These are phyloP conservation scores for Synaphobranchus kaupii DNA, from an alignment of 2,797 vertebrate species.

Conservation along the genomic window DNA sequence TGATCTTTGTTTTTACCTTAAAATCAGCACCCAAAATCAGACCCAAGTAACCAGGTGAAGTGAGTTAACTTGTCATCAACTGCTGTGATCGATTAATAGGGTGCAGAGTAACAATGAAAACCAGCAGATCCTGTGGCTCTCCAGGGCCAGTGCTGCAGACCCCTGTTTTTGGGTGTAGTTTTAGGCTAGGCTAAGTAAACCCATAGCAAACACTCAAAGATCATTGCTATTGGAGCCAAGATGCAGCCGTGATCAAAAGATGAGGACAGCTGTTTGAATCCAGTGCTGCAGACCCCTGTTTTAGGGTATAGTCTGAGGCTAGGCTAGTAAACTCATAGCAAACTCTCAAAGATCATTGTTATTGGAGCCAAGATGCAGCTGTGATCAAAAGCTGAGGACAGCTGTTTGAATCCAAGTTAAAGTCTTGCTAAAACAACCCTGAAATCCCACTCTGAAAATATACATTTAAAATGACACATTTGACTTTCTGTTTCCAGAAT, in stretches of 20 bases:
- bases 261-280: not conserved
- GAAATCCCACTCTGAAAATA: not conserved
- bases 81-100: not conserved
- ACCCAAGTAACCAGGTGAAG: not conserved
- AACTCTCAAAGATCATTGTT: not conserved
- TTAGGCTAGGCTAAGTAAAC: not conserved
- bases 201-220: not conserved
- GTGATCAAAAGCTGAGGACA: not conserved
- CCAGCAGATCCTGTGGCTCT: not conserved
- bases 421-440: not conserved
- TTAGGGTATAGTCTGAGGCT: not conserved
- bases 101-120: not conserved
- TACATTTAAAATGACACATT: not conserved
- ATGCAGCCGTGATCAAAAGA: not conserved
- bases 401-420: not conserved
- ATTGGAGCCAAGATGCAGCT: not conserved
- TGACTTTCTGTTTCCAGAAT: not conserved
- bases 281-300: not conserved
- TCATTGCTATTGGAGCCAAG: not conserved
- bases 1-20: too few species aligned
- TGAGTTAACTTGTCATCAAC: not conserved
- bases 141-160: not conserved
- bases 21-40: not conserved
- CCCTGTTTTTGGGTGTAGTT: too few species aligned
- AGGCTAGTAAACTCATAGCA: not conserved